Conservation (phyloP, 2,113 vertebrate species). For the Arothron firmamentum region DNA sequence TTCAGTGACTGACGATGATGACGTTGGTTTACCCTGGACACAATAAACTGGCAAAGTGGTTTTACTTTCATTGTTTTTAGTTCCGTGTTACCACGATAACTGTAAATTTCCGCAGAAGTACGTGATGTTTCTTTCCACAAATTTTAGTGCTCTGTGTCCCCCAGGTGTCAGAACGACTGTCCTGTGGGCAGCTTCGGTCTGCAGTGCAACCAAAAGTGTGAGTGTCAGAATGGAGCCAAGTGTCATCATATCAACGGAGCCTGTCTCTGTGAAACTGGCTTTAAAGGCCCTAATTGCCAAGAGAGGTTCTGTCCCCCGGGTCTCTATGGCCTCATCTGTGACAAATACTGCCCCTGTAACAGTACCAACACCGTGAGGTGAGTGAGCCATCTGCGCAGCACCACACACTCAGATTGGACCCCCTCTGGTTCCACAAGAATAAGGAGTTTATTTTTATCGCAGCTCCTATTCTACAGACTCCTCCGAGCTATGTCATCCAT, state of each 20-base stretch:
- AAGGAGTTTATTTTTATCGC: slow-evolving; percentile 40
- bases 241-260: slow-evolving; percentile 91
- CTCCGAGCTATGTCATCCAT: slow-evolving; percentile 61
- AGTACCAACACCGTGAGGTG: slow-evolving; percentile 89
- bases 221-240: slow-evolving; percentile 92
- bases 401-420: slow-evolving; percentile 18
- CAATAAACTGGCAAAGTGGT: not conserved
- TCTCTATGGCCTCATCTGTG: slow-evolving; percentile 88
- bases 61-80: too few relatives aligned
- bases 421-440: slow-evolving; percentile 23
- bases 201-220: slow-evolving; percentile 86
- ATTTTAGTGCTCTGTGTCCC: slow-evolving; percentile 2
- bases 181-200: slow-evolving; percentile 89
- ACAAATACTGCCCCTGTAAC: slow-evolving; percentile 89
- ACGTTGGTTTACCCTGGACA: not conserved
- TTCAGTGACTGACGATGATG: slow-evolving; percentile 38
- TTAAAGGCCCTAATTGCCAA: slow-evolving; percentile 89
- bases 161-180: slow-evolving; percentile 96
- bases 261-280: slow-evolving; percentile 90
- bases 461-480: slow-evolving; percentile 53
- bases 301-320: slow-evolving; percentile 91
- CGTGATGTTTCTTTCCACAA: slow-evolving; percentile 1
- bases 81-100: not conserved
- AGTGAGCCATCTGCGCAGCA: slow-evolving; percentile 33
- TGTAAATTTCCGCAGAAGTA: not conserved